Evolutionary conservation across 2,888 invertebrate species (phyloP).

Genomic region (Coremacera marginata): DNA sequence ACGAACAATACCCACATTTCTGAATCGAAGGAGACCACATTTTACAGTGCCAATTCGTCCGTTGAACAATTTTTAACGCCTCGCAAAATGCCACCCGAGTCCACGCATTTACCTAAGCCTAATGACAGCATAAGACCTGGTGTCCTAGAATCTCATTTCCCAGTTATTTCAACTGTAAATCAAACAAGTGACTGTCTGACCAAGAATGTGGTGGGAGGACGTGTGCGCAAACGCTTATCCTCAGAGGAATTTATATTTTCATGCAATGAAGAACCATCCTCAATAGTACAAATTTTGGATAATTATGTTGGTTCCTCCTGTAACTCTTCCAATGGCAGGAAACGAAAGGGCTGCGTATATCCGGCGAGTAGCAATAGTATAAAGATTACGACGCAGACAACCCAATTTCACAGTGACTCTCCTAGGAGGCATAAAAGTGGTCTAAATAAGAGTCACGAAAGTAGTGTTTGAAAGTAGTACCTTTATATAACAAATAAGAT

Average conservation of each 20-base stretch:
- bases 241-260: constrained; percentile 66
- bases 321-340: constrained; percentile 7
- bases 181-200: background rate
- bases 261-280: constrained; percentile 71
- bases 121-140: constrained; percentile 58
- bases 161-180: constrained; percentile 53
- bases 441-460: constrained; percentile 55
- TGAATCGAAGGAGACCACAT: constrained; percentile 67
- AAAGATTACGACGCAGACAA: constrained; percentile 35
- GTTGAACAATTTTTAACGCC: constrained; percentile 59
- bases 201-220: constrained; percentile 53
- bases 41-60: constrained; percentile 68
- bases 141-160: constrained; percentile 69
- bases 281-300: constrained; percentile 69
- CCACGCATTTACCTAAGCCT: constrained; percentile 27
- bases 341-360: constrained; percentile 41
- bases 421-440: constrained; percentile 54
- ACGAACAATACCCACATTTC: constrained; percentile 43
- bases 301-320: constrained; percentile 23
- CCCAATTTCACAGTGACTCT: constrained; percentile 46
- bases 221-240: constrained; percentile 63
- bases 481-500: constrained; percentile 6
- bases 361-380: constrained; percentile 30
- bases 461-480: constrained; percentile 56
- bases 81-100: constrained; percentile 35